Conservation (phyloP, 2,797 vertebrate genomes). For the Arremon aurantiirostris region DNA sequence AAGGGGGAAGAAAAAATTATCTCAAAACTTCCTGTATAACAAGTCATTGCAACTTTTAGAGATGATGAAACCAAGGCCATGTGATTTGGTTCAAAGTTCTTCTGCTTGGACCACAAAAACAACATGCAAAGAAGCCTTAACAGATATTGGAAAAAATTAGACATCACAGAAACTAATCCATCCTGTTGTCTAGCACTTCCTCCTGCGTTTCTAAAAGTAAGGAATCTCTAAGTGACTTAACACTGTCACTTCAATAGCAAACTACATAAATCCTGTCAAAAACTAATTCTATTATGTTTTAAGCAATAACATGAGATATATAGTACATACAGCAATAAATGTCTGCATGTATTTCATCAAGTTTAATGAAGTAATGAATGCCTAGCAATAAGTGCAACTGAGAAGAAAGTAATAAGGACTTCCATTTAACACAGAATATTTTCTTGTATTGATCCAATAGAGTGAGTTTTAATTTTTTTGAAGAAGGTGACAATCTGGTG, state of each 20-base stretch:
- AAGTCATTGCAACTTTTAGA: background rate
- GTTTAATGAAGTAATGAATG: background rate
- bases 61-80: background rate
- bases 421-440: background rate
- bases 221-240: background rate
- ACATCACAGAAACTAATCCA: background rate
- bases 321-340: background rate
- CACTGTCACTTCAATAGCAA: background rate
- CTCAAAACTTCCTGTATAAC: conserved; percentile 23
- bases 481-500: background rate
- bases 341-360: rapidly evolving
- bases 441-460: background rate
- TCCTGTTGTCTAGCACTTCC: background rate
- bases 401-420: background rate
- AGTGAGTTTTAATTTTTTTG: background rate
- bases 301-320: background rate
- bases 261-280: background rate
- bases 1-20: background rate
- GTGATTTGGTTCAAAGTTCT: background rate
- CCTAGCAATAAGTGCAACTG: background rate
- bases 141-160: background rate
- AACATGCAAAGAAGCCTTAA: background rate
- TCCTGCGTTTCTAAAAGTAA: background rate
- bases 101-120: background rate
- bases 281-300: background rate